Percentiles rank a stretch among this genome's conserved stretches.
Evolutionary conservation across 2,797 vertebrate species (phyloP).

Genomic region (Poecilia gillii): DNA sequence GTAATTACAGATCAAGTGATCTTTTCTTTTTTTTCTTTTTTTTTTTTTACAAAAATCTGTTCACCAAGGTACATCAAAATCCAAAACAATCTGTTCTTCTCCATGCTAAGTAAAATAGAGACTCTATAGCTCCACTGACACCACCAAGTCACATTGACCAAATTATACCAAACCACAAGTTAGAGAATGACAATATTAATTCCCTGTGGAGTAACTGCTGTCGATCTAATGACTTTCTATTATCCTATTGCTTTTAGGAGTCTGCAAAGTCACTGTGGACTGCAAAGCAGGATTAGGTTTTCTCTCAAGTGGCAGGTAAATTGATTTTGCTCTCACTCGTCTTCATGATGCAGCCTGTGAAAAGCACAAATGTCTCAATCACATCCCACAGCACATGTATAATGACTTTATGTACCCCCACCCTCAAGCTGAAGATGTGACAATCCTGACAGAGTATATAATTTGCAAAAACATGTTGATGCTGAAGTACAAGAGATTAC

Average conservation of each 20-base stretch:
- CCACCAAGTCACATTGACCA: slow-evolving; percentile 17
- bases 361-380: slow-evolving; percentile 35
- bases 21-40: slow-evolving; percentile 16
- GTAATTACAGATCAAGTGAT: slow-evolving; percentile 23
- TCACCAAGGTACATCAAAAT: slow-evolving; percentile 19
- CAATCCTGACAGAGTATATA: neutral
- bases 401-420: neutral
- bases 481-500: neutral
- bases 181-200: slow-evolving; percentile 40
- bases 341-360: slow-evolving; percentile 28
- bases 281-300: slow-evolving; percentile 67
- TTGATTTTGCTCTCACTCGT: slow-evolving; percentile 40
- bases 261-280: slow-evolving; percentile 49
- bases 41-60: slow-evolving; percentile 21
- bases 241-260: slow-evolving; percentile 56
- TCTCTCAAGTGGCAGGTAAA: slow-evolving; percentile 56
- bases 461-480: neutral
- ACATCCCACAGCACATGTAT: slow-evolving; percentile 9
- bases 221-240: slow-evolving; percentile 62
- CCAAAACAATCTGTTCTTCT: neutral
- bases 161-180: slow-evolving; percentile 36
- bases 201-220: slow-evolving; percentile 38
- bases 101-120: slow-evolving; percentile 5
- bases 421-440: neutral
- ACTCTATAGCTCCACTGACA: slow-evolving; percentile 32